Percentiles rank a stretch among this genome's conserved stretches.
Evolutionary conservation across 2,797 vertebrate species (phyloP).

Genomic region (Pseudotriccus pelzelni): DNA sequence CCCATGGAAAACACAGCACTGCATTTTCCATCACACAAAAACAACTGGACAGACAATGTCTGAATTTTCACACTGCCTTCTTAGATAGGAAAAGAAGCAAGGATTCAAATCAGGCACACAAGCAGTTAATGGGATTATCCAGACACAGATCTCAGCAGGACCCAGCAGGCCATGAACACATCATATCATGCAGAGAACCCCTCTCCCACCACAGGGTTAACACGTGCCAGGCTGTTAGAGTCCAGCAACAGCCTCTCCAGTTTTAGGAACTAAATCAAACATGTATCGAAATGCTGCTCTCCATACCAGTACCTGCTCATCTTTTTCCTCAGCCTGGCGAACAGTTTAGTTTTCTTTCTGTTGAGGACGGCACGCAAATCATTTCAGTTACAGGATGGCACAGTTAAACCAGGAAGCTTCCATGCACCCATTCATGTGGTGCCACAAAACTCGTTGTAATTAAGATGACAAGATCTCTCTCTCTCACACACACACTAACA

Average conservation of each 20-base stretch:
- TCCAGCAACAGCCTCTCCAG: conserved; percentile 51
- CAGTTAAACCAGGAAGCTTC: conserved; percentile 43
- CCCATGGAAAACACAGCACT: background rate
- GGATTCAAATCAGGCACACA: conserved; percentile 39
- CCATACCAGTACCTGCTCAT: conserved; percentile 78
- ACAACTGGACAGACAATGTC: background rate
- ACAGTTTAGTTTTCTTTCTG: conserved; percentile 87
- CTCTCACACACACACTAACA: background rate
- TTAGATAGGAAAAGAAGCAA: conserved; percentile 19
- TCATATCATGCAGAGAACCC: conserved; percentile 41
- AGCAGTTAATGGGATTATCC: conserved; percentile 65
- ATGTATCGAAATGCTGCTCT: conserved; percentile 44
- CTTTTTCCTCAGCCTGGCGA: conserved; percentile 83
- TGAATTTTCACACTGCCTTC: background rate
- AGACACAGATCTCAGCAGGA: conserved; percentile 41
- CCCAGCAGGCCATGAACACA: conserved; percentile 45
- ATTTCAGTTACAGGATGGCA: conserved; percentile 58
- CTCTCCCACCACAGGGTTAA: conserved; percentile 51
- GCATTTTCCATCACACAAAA: background rate
- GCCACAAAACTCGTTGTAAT: background rate
- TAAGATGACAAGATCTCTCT: background rate
- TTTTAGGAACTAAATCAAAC: conserved; percentile 49
- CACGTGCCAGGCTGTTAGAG: conserved; percentile 67
- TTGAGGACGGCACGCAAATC: conserved; percentile 70
- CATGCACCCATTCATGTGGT: background rate